Evolutionary conservation across 1,140 invertebrate genomes (phyloP).

Genomic region (Hyles euphorbiae): DNA sequence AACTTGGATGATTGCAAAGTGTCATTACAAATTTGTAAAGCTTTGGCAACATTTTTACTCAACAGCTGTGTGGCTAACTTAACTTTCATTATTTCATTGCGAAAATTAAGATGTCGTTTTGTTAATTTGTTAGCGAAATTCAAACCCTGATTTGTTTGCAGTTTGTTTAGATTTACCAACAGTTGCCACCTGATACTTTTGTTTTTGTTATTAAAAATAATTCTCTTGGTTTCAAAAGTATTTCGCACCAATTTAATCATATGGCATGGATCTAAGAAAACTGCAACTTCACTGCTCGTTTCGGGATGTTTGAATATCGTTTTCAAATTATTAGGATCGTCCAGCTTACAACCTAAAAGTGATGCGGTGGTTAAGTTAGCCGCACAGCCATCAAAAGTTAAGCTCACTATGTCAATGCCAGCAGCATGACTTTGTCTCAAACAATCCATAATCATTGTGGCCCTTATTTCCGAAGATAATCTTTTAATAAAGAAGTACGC

Average conservation of each 20-base stretch:
- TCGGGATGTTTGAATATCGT: slow-evolving; percentile 43
- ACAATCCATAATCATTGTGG: slow-evolving; percentile 30
- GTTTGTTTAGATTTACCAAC: slow-evolving; percentile 19
- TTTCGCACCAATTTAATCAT: slow-evolving; percentile 49
- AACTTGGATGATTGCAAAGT: slow-evolving; percentile 13
- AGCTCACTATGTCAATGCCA: slow-evolving; percentile 24
- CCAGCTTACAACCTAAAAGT: slow-evolving; percentile 22
- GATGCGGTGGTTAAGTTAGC: slow-evolving; percentile 20
- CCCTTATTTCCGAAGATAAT: slow-evolving; percentile 25
- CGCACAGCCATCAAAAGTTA: slow-evolving; percentile 35
- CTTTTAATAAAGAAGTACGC: slow-evolving; percentile 37
- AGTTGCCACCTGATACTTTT: slow-evolving; percentile 21
- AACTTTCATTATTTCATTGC: slow-evolving; percentile 30
- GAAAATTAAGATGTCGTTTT: slow-evolving; percentile 22
- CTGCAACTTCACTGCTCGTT: slow-evolving; percentile 26
- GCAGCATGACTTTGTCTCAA: slow-evolving; percentile 25
- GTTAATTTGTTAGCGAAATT: slow-evolving; percentile 28
- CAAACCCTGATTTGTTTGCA: slow-evolving; percentile 20
- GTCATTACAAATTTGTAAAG: slow-evolving; percentile 18
- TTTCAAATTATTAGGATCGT: slow-evolving; percentile 18
- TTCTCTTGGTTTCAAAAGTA: slow-evolving; percentile 22
- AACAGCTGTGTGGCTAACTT: slow-evolving; percentile 25
- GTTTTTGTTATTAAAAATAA: slow-evolving; percentile 18
- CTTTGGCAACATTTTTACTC: slow-evolving; percentile 24
- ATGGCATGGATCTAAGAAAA: slow-evolving; percentile 52